Evolutionary conservation across 1,140 invertebrate genomes (phyloP).

Genomic region (Campoletis sonorensis): DNA sequence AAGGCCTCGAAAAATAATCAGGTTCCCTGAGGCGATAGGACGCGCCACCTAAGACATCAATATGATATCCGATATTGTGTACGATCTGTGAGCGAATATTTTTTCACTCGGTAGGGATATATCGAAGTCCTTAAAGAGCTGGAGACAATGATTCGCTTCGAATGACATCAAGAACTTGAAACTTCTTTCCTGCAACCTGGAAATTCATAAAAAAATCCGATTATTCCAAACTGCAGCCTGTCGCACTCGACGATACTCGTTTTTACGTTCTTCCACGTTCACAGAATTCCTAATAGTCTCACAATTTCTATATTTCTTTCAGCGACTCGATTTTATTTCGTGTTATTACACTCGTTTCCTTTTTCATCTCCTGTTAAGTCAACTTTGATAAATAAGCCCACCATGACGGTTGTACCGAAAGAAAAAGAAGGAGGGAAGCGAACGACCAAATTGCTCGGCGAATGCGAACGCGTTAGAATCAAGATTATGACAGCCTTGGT

Average conservation of each 20-base stretch:
- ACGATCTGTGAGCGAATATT: not conserved
- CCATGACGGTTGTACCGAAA: constrained; percentile 55
- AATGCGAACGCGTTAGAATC: constrained; percentile 68
- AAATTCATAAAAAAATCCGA: too few relatives aligned
- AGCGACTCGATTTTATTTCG: not conserved
- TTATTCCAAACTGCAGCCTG: too few relatives aligned
- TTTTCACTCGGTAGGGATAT: not conserved
- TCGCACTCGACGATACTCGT: not conserved
- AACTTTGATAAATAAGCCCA: constrained; percentile 71
- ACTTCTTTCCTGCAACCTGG: not conserved
- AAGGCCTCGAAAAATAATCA: constrained; percentile 8
- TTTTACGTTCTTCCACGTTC: constrained; percentile 42
- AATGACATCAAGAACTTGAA: not conserved
- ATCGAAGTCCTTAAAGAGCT: not conserved
- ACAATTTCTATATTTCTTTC: too few relatives aligned
- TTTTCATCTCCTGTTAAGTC: not conserved
- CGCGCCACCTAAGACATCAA: constrained; percentile 42
- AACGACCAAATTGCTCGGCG: constrained; percentile 60
- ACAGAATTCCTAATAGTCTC: constrained; percentile 1
- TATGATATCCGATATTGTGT: constrained; percentile 41
- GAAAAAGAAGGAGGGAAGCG: constrained; percentile 15
- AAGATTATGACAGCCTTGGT: constrained; percentile 71
- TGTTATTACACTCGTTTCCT: constrained; percentile 18
- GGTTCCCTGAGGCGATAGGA: constrained; percentile 34
- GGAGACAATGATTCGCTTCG: not conserved